Evolutionary conservation across 1,140 invertebrate species (phyloP), one percentile per base, ranked within the genome.

Genomic region (Drosophila elegans): DNA sequence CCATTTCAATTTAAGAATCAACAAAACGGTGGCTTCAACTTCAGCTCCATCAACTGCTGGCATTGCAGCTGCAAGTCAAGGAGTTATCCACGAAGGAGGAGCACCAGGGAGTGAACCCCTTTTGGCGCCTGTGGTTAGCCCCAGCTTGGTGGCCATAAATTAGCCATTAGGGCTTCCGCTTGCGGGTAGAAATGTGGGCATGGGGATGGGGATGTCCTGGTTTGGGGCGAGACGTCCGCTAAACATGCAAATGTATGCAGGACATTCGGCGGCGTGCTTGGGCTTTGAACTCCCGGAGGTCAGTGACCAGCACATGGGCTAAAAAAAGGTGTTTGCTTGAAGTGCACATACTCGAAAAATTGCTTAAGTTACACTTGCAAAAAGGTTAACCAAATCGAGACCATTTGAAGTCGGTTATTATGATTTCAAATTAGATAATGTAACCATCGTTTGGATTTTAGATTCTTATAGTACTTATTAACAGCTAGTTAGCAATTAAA

Each of bases 1-100:
- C 84, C 73, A 72, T 89, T 89, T 89, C 84, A 89, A 89, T 89
- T 89, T 89, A 80, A 78, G 80, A 84, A 78, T 88, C 68, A 89
- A 83, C 84, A 77, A 67, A 77, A 54, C 68, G 64, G 51, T 61
- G 62, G 34, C 54, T 63, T 21, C 69, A 74, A 46, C 71, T 75
- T 25, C 46, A 72, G 72, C 74, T 60, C 52, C 44, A 53, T 74
- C 72, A 63, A 66, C 25, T 44, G 54, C 34, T 29, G 44, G 36
- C 16, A 67, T 10, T 49, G 60, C 61, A 68, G 60, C 46, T 68
- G 49, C 12, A 41, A 46, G 39, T 27, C 16, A 48, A 42, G 60
- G 39, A 34, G 54, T 11, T 29, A 27, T 13, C 36, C 6, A 4
- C 36, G 9, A 4, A 53, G 34, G 39, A 46, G 45, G 7, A 52